Conservation (phyloP, 35 echinoderm and acorn worm species). For the Chiridota heheva region DNA sequence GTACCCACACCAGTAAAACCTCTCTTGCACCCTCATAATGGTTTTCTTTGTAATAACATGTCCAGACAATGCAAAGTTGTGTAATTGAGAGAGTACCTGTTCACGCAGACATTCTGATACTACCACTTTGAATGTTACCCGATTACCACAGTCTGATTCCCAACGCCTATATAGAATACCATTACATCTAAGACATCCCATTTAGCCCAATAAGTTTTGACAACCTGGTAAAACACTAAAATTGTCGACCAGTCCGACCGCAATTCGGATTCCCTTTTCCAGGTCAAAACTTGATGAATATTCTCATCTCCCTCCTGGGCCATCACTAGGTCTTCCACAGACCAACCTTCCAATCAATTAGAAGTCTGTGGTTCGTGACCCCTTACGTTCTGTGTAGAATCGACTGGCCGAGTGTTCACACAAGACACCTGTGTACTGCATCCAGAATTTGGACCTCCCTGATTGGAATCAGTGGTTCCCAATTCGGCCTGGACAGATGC, state of each 20-base stretch:
- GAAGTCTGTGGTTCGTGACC: no score
- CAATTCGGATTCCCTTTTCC: no score
- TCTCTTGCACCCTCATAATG: constrained; percentile 3
- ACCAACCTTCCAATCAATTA: no score
- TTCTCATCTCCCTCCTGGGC: constrained; percentile 24
- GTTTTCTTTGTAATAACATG: constrained; percentile 53
- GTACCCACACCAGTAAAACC: constrained; percentile 52
- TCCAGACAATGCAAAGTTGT: constrained; percentile 28
- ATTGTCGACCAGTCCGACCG: constrained; percentile 7
- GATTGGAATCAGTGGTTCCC: no score
- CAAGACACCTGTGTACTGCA: no score
- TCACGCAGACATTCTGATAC: constrained; percentile 12
- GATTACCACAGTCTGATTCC: constrained; percentile 35
- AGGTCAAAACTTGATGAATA: no score
- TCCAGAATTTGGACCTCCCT: no score
- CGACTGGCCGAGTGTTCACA: no score
- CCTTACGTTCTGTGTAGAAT: no score
- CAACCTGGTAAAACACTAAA: background rate
- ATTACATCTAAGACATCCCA: constrained; percentile 52
- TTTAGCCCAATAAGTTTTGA: constrained; percentile 54
- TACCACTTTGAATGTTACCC: constrained; percentile 12
- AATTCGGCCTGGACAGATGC: no score
- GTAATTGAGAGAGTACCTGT: constrained; percentile 19
- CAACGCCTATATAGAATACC: constrained; percentile 39
- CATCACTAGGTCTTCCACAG: no score